Base-by-base conservation (phyloP, 2,113 vertebrate genomes). In the Cranoglanis bouderius region DNA sequence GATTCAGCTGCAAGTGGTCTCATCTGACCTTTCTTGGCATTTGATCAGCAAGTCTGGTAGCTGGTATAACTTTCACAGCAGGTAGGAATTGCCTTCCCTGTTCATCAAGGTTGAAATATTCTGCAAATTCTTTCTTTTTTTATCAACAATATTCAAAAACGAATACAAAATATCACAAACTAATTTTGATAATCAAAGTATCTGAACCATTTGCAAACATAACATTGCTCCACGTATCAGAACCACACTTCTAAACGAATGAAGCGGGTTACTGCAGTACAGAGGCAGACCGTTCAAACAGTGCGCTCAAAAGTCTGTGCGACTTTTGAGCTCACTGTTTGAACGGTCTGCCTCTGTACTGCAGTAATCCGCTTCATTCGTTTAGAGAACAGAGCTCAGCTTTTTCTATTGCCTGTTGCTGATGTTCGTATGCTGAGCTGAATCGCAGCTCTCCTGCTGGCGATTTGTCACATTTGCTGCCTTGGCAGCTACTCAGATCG, bases 311-410 rank as follows among this genome's bases (percentile, higher is more conserved):
- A n/a, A n/a, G n/a, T n/a, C n/a, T n/a, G n/a, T n/a, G n/a, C n/a
- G n/a, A 53, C 80, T 72, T 84, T 85, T 87, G 85, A 81, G 18
- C 38, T 6, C 70, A 29, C 57, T 49, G 81, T 85, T 85, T 87
- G 49, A 90, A 72, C 55, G 87, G 13, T 59, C 40, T 38, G 57
- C 38, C 49, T 84, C 72, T 12, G 40, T 89, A 90, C 88, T 86
- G 86, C 91, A 85, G 75, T 92, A 92, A 94, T 93, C 91, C 74
- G 74, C 35, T 89, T 88, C 85, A 61, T 85, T 85, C 88, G 87
- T 91, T 91, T 89, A 87, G 61, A 91, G 89, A 91, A 84, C 89
- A 88, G 88, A 91, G 86, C 90, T 88, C 87, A 92, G 90, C 87
- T 86, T 70, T 90, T 85, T 91, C 2, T 74, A 24, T 67, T 90